phyloP scores from a whole-genome alignment of 2,888 invertebrate genomes.

The Trissolcus brochymenae region DNA sequence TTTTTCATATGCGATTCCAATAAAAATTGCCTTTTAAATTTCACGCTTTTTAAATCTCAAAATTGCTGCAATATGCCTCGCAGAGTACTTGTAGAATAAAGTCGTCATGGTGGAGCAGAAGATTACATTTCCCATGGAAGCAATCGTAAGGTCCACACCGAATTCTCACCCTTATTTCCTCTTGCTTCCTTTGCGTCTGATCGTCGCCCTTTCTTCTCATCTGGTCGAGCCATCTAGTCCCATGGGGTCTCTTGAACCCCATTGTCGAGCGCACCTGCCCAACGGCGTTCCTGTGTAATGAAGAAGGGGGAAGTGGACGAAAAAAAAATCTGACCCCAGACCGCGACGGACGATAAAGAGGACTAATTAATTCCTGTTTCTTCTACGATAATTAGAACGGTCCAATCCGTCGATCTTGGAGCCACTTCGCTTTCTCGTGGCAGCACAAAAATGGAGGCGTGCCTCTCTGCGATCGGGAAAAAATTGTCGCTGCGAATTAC shows the following conservation, averaged over 20 bases:
- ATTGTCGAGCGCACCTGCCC: conserved; percentile 60
- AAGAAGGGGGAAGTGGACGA: conserved; percentile 26
- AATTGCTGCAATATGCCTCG: too few relatives aligned
- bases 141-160: conserved; percentile 65
- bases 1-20: too few relatives aligned
- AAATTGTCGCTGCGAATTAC: conserved; percentile 5
- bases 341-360: conserved; percentile 61
- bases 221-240: conserved; percentile 59
- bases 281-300: conserved; percentile 33
- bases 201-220: conserved; percentile 33
- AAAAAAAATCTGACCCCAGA: conserved; percentile 60
- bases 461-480: conserved; percentile 15
- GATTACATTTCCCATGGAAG: conserved; percentile 71
- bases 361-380: conserved; percentile 70
- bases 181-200: conserved; percentile 28
- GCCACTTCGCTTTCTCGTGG: conserved; percentile 51
- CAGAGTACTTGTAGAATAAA: too few relatives aligned
- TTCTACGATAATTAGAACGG: conserved; percentile 65
- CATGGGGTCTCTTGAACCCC: conserved; percentile 65
- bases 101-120: too few relatives aligned
- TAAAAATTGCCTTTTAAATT: too few relatives aligned
- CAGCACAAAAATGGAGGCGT: conserved; percentile 45
- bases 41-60: too few relatives aligned
- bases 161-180: conserved; percentile 67
- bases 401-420: conserved; percentile 63